Base-by-base conservation (phyloP, 2,797 vertebrate species). In the Balearica regulorum region DNA sequence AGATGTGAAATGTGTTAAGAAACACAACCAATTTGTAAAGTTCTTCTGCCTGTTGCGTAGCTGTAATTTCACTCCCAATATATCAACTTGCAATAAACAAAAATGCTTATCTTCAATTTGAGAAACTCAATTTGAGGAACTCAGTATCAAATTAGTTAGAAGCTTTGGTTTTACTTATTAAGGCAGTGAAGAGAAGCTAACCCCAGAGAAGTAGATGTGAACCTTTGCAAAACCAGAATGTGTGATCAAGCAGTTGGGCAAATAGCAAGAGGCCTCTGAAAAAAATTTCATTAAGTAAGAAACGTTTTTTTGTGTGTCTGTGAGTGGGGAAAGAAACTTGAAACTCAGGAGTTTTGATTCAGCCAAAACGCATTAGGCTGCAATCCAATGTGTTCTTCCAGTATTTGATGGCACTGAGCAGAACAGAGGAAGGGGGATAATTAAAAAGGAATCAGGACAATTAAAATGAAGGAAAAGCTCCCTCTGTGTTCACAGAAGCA, bases 371-470 rank as follows among this genome's bases (percentile, higher is more conserved):
- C 31, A 78, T 68, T 61, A 72, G 83, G 57, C 78, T 76, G 28
- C 3, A 83, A 77, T 89, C 68, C 77, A 88, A 33, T 48, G 37
- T 79, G n/a, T 69, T 93, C 57, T 86, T 91, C 44, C 68, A 87
- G 46, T 82, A 57, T 87, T 87, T 90, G 75, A 64, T 77, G 77
- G 20, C 69, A 77, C 3, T 58, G 83, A 91, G 43, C 35, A 66
- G 61, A 73, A 20, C 29, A 75, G 37, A 80, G 73, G 55, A 88
- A 68, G 33, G 3, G 9, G 8, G 77, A 26, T 82, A 91, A 95
- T 92, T 93, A 90, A 84, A 93, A 94, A 94, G 33, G n/a, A 85
- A 83, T 79, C 48, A 64, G 37, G 72, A 44, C 21, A 93, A 92
- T 89, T 84, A 83, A 90, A 95, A 75, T 55, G 39, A 93, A 91